Evolutionary conservation across 2,797 vertebrate genomes (phyloP).

Genomic region (Crypturellus tataupa): DNA sequence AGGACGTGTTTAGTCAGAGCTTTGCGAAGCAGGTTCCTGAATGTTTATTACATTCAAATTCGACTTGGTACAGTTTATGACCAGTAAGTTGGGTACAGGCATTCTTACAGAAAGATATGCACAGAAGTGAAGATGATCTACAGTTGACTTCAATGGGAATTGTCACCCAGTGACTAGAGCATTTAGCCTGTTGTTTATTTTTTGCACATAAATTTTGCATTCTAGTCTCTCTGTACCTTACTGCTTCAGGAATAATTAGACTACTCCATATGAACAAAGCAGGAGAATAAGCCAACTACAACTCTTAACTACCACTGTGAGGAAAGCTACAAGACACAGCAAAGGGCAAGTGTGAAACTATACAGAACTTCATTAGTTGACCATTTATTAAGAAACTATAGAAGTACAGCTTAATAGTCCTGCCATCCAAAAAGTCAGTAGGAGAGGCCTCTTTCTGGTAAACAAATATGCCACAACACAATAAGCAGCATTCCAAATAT

Average conservation of each 20-base stretch:
- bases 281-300: background rate
- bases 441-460: background rate
- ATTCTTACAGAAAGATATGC: rapidly evolving
- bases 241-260: constrained; percentile 15
- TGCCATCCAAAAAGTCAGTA: background rate
- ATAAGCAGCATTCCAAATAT: background rate
- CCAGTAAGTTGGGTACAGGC: background rate
- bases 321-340: background rate
- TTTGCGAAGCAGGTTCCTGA: background rate
- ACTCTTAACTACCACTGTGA: background rate
- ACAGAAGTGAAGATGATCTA: background rate
- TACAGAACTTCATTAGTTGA: background rate
- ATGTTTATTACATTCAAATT: constrained; percentile 27
- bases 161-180: background rate
- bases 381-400: background rate
- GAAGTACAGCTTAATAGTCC: background rate
- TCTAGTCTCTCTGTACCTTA: background rate
- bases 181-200: constrained; percentile 26
- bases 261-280: background rate
- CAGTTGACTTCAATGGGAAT: background rate
- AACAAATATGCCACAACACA: background rate
- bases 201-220: constrained; percentile 10
- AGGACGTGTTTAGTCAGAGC: background rate
- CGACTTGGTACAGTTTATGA: background rate
- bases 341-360: background rate